phyloP scores from a whole-genome alignment of 2,888 invertebrate species.

The Gastracanthus pulcherrimus region DNA sequence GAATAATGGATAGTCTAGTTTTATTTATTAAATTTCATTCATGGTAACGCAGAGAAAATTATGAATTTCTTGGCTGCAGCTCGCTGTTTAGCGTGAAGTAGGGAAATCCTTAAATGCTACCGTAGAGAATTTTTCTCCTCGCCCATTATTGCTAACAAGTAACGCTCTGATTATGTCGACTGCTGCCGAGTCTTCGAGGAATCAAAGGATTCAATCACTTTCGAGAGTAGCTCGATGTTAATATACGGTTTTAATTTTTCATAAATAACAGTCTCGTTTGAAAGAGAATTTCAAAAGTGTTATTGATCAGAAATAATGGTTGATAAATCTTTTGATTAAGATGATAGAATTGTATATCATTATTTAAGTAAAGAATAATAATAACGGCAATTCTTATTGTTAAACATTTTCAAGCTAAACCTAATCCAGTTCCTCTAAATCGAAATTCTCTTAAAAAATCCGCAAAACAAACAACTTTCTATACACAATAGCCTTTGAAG shows the following conservation, averaged over 20 bases:
- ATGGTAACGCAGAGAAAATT: slow-evolving; percentile 8
- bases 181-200: not conserved
- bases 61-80: too few species aligned
- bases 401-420: too few species aligned
- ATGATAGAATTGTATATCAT: too few species aligned
- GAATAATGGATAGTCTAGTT: not conserved
- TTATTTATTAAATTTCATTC: not conserved
- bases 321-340: too few species aligned
- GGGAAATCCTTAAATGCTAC: slow-evolving; percentile 8
- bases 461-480: too few species aligned
- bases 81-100: not conserved
- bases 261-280: not conserved
- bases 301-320: too few species aligned
- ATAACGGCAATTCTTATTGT: too few species aligned
- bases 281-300: too few species aligned
- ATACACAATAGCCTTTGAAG: too few species aligned
- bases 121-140: slow-evolving; percentile 19
- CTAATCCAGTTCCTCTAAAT: too few species aligned
- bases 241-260: not conserved
- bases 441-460: too few species aligned
- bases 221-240: slow-evolving; percentile 10
- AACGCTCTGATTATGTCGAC: slow-evolving; percentile 41
- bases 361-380: too few species aligned
- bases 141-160: slow-evolving; percentile 30
- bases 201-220: slow-evolving; percentile 30